A percentile compares a stretch with the other conserved stretches of the same genome.
phyloP scores from a whole-genome alignment of 2,888 invertebrate genomes.

The Axea sp. region DNA sequence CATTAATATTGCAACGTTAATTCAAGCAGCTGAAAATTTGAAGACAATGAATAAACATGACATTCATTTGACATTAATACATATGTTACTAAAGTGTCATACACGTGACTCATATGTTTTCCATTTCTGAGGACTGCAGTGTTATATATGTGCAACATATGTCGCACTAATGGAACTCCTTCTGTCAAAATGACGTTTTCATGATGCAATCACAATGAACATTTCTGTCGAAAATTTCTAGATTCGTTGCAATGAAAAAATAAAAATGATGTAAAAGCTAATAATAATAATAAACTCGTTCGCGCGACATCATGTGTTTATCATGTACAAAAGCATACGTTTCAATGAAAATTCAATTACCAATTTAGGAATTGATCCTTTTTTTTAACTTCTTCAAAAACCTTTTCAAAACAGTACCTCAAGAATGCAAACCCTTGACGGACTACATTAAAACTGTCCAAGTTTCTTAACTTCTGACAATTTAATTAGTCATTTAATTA shows the following conservation, averaged over 20 bases:
- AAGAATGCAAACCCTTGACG: too few relatives aligned
- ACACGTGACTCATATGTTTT: constrained; percentile 4
- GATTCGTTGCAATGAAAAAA: constrained; percentile 1
- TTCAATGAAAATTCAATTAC: too few relatives aligned
- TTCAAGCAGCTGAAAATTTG: background rate
- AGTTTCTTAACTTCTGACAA: too few relatives aligned
- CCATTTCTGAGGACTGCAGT: background rate
- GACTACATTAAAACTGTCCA: too few relatives aligned
- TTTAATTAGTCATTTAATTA: too few relatives aligned
- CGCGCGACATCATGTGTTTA: too few relatives aligned
- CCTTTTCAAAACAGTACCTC: too few relatives aligned
- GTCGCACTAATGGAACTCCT: constrained; percentile 41
- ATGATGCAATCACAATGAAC: constrained; percentile 20
- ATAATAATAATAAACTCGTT: too few relatives aligned
- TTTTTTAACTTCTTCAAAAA: too few relatives aligned
- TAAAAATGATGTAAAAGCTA: too few relatives aligned
- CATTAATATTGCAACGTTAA: background rate
- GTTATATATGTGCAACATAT: constrained; percentile 26
- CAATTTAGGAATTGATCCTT: too few relatives aligned
- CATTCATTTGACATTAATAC: constrained; percentile 16
- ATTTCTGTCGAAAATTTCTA: constrained; percentile 4
- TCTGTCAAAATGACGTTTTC: constrained; percentile 34
- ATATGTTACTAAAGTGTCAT: constrained; percentile 15
- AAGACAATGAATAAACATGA: constrained; percentile 13
- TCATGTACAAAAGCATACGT: too few relatives aligned